These are phyloP conservation scores for Trichonephila inaurata DNA, from an alignment of 1,140 invertebrate genomes.

Conservation along the genomic window DNA sequence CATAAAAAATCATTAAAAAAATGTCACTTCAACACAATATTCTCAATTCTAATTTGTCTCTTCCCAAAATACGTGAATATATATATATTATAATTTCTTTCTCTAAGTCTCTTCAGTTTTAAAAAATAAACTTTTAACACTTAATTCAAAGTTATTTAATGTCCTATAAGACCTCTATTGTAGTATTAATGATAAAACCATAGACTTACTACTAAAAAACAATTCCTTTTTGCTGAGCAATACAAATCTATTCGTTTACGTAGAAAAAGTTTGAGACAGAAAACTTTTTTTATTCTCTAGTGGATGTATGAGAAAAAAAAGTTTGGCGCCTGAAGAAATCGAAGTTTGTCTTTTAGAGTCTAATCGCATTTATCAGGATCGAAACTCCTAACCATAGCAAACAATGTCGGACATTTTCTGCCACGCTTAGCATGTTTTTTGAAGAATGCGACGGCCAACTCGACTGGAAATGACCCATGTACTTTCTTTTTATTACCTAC, in stretches of 20 bases:
- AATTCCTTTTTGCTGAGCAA: not conserved
- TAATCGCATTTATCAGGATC: not conserved
- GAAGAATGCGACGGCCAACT: not conserved
- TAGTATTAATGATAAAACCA: not conserved
- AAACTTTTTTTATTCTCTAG: not conserved
- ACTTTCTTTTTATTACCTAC: not conserved
- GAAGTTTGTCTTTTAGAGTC: not conserved
- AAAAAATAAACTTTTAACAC: too few relatives aligned
- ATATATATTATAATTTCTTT: too few relatives aligned
- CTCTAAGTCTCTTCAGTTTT: too few relatives aligned
- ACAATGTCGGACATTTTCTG: conserved; percentile 3
- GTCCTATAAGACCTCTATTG: too few relatives aligned
- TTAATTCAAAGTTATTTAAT: too few relatives aligned
- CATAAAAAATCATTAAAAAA: too few relatives aligned
- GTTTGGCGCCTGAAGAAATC: not conserved
- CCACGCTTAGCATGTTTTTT: not conserved
- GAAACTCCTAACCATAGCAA: not conserved
- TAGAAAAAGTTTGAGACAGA: not conserved
- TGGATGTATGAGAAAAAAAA: not conserved
- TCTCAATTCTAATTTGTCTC: too few relatives aligned
- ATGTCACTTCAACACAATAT: too few relatives aligned
- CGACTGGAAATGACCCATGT: not conserved
- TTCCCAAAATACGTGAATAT: too few relatives aligned
- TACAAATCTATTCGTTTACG: not conserved
- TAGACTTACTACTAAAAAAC: not conserved